Evolutionary conservation across 1,140 invertebrate genomes (phyloP).

Genomic region (Pseudomyrmex concolor): DNA sequence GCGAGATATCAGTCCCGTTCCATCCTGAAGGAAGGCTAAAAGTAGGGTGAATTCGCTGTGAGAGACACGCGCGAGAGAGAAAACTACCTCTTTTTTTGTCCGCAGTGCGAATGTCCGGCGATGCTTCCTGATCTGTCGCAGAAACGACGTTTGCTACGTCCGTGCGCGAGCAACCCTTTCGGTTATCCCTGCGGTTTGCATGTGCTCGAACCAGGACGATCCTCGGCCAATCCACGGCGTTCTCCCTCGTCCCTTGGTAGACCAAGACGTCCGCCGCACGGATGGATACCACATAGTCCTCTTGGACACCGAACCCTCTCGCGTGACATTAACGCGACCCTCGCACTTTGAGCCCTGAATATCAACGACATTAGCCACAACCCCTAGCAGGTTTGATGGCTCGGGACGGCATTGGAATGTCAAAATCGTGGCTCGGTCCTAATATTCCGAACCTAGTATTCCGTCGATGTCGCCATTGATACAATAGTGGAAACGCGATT

Average conservation of each 20-base stretch:
- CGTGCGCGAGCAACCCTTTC: conserved; percentile 63
- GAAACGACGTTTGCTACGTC: conserved; percentile 38
- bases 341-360: conserved; percentile 77
- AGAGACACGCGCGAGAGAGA: not conserved
- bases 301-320: conserved; percentile 59
- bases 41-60: conserved; percentile 21
- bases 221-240: conserved; percentile 37
- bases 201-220: conserved; percentile 14
- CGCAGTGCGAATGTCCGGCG: conserved; percentile 3
- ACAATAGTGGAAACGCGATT: conserved; percentile 26
- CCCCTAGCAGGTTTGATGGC: conserved; percentile 66
- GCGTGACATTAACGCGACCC: conserved; percentile 76
- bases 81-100: conserved; percentile 18
- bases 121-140: conserved; percentile 7
- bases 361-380: conserved; percentile 76
- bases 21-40: not conserved
- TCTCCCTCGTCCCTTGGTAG: conserved; percentile 43
- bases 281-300: conserved; percentile 43
- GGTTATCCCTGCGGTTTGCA: conserved; percentile 46
- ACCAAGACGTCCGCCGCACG: conserved; percentile 60
- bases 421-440: conserved; percentile 49
- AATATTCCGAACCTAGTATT: conserved; percentile 3
- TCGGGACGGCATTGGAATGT: conserved; percentile 63
- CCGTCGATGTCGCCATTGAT: conserved; percentile 35
- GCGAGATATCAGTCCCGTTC: conserved; percentile 58